Percentiles rank a stretch among this genome's conserved stretches.
Conservation (phyloP, 2,888 invertebrate genomes). For the Nomada lathburiana region DNA sequence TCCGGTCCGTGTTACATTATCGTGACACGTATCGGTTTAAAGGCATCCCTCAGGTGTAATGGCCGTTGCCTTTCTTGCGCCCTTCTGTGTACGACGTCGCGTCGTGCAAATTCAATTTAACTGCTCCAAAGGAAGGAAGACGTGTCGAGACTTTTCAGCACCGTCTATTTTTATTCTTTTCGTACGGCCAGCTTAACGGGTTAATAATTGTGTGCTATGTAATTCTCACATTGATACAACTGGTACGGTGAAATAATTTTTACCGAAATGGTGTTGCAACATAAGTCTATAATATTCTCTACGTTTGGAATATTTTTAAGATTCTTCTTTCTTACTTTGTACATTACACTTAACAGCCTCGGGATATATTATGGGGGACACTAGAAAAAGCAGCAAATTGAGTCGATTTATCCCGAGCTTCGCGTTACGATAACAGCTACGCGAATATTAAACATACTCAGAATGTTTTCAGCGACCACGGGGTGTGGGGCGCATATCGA, state of each 20-base stretch:
- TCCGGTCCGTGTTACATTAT: conserved; percentile 74
- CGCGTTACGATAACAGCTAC: conserved; percentile 63
- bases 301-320: background rate
- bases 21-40: conserved; percentile 76
- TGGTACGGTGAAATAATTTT: no score
- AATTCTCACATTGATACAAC: conserved; percentile 2
- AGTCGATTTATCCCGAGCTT: conserved; percentile 30
- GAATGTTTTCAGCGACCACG: conserved; percentile 67
- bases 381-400: background rate
- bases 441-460: conserved; percentile 75
- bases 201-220: conserved; percentile 42
- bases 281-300: no score
- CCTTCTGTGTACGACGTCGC: conserved; percentile 48
- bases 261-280: no score
- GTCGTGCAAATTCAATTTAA: conserved; percentile 71
- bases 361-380: background rate
- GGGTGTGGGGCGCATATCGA: conserved; percentile 32
- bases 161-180: background rate
- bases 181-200: conserved; percentile 17
- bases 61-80: conserved; percentile 59
- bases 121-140: conserved; percentile 50
- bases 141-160: conserved; percentile 69
- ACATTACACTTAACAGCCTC: background rate
- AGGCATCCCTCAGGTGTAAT: conserved; percentile 72
- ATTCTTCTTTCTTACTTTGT: background rate